Evolutionary conservation across 2,797 vertebrate species (phyloP).

Genomic region (Acanthiza pusilla): DNA sequence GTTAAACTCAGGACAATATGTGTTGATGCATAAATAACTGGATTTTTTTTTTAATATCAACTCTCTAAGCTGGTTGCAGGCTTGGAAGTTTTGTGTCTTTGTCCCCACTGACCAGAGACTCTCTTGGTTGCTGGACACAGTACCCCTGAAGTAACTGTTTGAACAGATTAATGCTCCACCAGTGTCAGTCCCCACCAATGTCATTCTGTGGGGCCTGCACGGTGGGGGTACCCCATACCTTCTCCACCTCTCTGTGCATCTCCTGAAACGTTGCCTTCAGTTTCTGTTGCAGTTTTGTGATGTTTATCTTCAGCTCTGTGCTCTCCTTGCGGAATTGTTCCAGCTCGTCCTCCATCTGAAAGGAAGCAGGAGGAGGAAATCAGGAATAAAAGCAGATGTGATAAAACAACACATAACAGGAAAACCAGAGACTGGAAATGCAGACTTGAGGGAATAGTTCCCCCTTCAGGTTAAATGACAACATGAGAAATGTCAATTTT

Average conservation of each 20-base stretch:
- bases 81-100: not conserved
- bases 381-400: not conserved
- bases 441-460: not conserved
- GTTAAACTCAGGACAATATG: not conserved
- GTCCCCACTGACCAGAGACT: not conserved
- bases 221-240: constrained; percentile 64
- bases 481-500: not conserved
- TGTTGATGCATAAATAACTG: not conserved
- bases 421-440: not conserved
- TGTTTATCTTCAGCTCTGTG: constrained; percentile 80
- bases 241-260: constrained; percentile 81
- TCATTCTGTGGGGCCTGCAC: not conserved
- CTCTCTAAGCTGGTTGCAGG: not conserved
- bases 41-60: not conserved
- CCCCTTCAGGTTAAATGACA: not conserved
- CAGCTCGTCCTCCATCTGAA: constrained; percentile 86
- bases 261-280: constrained; percentile 79
- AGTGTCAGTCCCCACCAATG: not conserved
- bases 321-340: constrained; percentile 79
- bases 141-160: not conserved
- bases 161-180: not conserved
- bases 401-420: not conserved
- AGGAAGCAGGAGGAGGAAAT: constrained; percentile 22
- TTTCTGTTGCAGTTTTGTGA: constrained; percentile 82
- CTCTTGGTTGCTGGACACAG: not conserved